Evolutionary conservation across 37 sponge, comb jelly and placozoan genomes (phyloP).

Genomic region (Halisarca cf. caerulea): DNA sequence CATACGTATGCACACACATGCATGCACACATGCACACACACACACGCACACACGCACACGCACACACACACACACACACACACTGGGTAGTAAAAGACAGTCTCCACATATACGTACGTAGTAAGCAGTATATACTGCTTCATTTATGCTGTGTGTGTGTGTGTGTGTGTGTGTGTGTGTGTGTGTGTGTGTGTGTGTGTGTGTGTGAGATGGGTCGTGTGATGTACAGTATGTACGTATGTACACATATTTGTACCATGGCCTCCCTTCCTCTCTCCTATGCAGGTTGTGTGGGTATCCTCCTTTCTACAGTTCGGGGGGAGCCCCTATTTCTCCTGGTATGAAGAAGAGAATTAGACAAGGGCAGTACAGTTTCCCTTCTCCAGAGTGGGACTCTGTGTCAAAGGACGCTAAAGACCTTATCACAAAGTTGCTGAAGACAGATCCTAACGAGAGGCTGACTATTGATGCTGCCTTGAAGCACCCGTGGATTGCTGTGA

Average conservation of each 20-base stretch:
- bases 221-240: no score
- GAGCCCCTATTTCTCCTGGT: slow-evolving; percentile 95
- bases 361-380: slow-evolving; percentile 91
- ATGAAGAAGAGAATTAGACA: slow-evolving; percentile 96
- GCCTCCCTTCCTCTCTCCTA: neutral
- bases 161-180: no score
- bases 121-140: no score
- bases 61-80: no score
- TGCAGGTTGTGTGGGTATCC: slow-evolving; percentile 94
- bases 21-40: neutral
- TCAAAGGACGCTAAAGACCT: slow-evolving; percentile 84
- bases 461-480: slow-evolving; percentile 75
- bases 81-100: no score
- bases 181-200: no score
- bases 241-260: neutral
- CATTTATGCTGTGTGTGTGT: no score
- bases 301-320: slow-evolving; percentile 91
- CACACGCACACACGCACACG: no score
- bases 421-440: slow-evolving; percentile 73
- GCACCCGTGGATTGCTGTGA: slow-evolving; percentile 84
- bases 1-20: neutral
- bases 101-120: neutral
- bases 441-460: slow-evolving; percentile 64
- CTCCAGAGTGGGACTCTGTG: slow-evolving; percentile 88
- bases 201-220: no score